These are phyloP conservation scores for Micoletzkya japonica DNA, from an alignment of 2,888 invertebrate genomes.

Conservation along the genomic window DNA sequence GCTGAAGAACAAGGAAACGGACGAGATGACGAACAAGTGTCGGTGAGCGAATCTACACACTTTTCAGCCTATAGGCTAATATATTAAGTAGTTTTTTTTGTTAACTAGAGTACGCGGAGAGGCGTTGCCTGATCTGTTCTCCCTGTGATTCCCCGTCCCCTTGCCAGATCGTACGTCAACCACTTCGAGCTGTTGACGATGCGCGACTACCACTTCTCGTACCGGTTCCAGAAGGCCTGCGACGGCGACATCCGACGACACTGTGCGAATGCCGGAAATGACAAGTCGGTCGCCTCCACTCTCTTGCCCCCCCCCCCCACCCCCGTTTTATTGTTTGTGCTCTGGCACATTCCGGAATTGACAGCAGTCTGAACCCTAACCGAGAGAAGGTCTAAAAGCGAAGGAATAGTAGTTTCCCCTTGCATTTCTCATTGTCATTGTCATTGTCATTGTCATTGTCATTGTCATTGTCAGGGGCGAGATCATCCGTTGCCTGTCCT, in stretches of 20 bases:
- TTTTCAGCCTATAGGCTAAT: too few relatives aligned
- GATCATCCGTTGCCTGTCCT: conserved; percentile 84
- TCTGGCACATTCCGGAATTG: too few relatives aligned
- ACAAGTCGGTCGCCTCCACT: conserved; percentile 57
- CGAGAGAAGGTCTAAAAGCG: neutral
- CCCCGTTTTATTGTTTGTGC: too few relatives aligned
- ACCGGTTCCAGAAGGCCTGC: conserved; percentile 92
- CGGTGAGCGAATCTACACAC: conserved; percentile 23
- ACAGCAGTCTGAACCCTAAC: too few relatives aligned
- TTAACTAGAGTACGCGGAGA: neutral
- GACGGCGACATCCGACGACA: conserved; percentile 71
- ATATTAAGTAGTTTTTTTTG: too few relatives aligned
- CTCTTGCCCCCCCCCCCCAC: too few relatives aligned
- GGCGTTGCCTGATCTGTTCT: neutral
- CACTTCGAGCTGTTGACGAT: conserved; percentile 92
- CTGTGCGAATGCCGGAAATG: conserved; percentile 66
- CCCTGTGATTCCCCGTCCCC: conserved; percentile 38
- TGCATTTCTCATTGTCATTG: too few relatives aligned
- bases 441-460: too few relatives aligned
- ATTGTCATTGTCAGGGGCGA: conserved; percentile 44
- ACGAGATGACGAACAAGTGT: conserved; percentile 70
- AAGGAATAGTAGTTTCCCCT: neutral
- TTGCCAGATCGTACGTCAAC: conserved; percentile 85
- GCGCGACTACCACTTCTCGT: conserved; percentile 89
- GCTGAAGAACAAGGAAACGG: conserved; percentile 85